phyloP scores from a whole-genome alignment of 2,797 vertebrate genomes.

The Scolopax rusticola region DNA sequence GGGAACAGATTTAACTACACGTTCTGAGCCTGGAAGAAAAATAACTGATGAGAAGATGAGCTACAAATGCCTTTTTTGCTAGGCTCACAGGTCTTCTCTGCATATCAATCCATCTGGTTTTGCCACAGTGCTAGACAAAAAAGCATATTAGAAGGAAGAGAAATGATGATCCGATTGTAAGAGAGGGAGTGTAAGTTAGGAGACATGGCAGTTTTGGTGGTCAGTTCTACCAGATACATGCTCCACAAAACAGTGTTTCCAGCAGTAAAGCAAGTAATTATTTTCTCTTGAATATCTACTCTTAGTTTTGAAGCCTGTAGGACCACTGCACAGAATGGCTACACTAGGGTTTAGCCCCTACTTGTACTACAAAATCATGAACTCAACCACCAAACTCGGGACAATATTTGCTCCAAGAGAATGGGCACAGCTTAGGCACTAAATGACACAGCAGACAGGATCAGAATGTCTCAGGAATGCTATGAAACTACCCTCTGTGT shows the following conservation, averaged over 20 bases:
- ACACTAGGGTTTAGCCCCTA: neutral
- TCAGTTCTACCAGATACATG: neutral
- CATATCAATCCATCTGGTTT: neutral
- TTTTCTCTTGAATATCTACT: neutral
- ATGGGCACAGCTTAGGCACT: neutral
- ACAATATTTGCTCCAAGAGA: neutral
- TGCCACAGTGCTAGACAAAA: neutral
- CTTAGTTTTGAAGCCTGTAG: neutral
- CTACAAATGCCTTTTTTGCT: neutral
- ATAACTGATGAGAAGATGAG: neutral
- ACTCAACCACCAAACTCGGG: too few relatives aligned
- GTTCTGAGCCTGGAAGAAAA: neutral
- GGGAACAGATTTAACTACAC: neutral
- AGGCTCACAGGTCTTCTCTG: rapidly evolving
- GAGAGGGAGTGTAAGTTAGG: neutral
- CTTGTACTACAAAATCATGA: neutral
- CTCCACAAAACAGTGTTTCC: neutral
- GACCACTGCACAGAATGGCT: neutral
- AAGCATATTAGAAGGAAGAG: neutral
- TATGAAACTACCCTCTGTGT: constrained; percentile 14
- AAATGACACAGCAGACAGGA: constrained; percentile 8
- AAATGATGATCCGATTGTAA: neutral
- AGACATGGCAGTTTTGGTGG: neutral
- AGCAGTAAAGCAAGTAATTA: neutral
- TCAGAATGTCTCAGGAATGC: constrained; percentile 14